Conservation (phyloP, 2,113 vertebrate species). For the Phalacrocorax aristotelis region DNA sequence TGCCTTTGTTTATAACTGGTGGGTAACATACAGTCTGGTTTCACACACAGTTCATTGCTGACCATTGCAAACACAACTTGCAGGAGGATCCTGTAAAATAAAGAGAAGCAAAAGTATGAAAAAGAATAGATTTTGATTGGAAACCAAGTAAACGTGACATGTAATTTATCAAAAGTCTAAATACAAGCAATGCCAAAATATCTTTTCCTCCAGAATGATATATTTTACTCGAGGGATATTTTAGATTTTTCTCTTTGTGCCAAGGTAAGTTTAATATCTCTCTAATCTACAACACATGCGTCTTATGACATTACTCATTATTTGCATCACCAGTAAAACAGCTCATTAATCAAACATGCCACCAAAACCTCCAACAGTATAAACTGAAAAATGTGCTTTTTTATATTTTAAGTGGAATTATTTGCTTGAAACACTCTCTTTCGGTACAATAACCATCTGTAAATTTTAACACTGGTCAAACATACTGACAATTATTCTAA, state of each 20-base stretch:
- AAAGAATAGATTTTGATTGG: background rate
- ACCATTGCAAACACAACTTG: background rate
- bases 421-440: constrained; percentile 51
- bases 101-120: background rate
- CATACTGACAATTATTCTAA: background rate
- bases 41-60: background rate
- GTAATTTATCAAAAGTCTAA: constrained; percentile 63
- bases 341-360: constrained; percentile 73
- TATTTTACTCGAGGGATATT: constrained; percentile 64
- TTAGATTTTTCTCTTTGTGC: constrained; percentile 69
- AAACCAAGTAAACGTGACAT: constrained; percentile 59
- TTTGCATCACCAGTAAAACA: constrained; percentile 77
- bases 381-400: constrained; percentile 41
- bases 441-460: constrained; percentile 21
- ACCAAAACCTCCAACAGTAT: constrained; percentile 39
- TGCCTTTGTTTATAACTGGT: background rate
- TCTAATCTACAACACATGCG: constrained; percentile 72
- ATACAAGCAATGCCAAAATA: constrained; percentile 41
- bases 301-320: constrained; percentile 67
- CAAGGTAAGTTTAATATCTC: constrained; percentile 71
- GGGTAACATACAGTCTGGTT: background rate
- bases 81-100: constrained; percentile 1
- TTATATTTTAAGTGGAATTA: constrained; percentile 38
- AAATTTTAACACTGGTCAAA: constrained; percentile 38
- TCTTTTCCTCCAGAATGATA: constrained; percentile 42